Evolutionary conservation across 2,797 vertebrate species (phyloP).

Genomic region (Peromyscus melanophrys): DNA sequence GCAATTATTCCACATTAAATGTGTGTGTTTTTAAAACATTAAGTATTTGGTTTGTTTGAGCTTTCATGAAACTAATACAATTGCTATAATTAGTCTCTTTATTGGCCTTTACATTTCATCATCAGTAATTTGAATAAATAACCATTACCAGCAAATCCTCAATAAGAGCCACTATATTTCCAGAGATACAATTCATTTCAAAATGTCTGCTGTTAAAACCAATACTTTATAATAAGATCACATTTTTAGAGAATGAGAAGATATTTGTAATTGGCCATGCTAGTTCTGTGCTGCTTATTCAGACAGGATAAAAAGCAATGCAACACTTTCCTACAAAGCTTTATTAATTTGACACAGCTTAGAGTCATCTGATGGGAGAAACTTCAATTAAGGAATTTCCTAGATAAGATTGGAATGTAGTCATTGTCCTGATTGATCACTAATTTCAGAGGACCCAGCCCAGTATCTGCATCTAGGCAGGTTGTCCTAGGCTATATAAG

Average conservation of each 20-base stretch:
- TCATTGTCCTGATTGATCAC: neutral
- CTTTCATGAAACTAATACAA: neutral
- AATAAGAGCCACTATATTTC: neutral
- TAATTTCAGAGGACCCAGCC: neutral
- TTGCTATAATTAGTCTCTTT: neutral
- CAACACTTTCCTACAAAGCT: neutral
- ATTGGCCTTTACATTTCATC: constrained; percentile 4
- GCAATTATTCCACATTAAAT: neutral
- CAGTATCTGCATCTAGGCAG: neutral
- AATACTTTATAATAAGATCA: neutral
- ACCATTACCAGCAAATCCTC: neutral
- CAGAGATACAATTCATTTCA: neutral
- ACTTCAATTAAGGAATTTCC: neutral
- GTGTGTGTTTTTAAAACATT: neutral
- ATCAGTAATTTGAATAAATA: constrained; percentile 12
- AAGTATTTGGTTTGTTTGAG: neutral
- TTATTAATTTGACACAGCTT: neutral
- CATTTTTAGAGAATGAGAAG: neutral
- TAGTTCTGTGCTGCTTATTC: neutral
- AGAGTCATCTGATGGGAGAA: neutral
- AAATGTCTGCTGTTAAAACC: neutral
- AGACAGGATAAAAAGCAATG: neutral
- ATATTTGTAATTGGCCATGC: neutral
- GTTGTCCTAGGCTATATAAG: neutral
- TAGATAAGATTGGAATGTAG: neutral